A percentile compares a stretch with the other conserved stretches of the same genome.
Conservation (phyloP, 1,140 invertebrate genomes). For the Tetranychus urticae region DNA sequence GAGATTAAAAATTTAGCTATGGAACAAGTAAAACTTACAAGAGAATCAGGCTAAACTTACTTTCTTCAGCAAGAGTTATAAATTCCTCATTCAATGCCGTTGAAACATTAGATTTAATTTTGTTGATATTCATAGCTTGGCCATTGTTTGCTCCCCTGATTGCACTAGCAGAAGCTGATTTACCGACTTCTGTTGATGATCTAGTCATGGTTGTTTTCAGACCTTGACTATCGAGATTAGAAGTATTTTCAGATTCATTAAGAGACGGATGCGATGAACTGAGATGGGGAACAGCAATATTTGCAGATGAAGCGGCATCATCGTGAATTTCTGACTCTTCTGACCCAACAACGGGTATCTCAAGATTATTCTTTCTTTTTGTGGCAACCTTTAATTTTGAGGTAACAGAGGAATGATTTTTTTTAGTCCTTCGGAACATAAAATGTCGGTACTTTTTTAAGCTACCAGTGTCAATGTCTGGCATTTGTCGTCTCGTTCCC, state of each 20-base stretch:
- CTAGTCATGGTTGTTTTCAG: constrained; percentile 7
- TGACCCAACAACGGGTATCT: background rate
- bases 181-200: constrained; percentile 16
- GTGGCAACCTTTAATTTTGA: background rate
- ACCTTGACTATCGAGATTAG: background rate
- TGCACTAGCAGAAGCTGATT: background rate
- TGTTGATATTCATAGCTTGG: background rate
- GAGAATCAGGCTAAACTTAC: constrained; percentile 10
- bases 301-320: background rate
- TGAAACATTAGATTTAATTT: background rate
- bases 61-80: constrained; percentile 36
- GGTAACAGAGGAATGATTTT: constrained; percentile 4
- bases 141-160: background rate
- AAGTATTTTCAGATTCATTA: background rate
- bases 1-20: background rate
- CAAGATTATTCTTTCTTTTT: constrained; percentile 1
- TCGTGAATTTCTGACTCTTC: background rate
- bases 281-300: background rate
- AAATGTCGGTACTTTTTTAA: constrained; percentile 41
- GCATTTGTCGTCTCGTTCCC: constrained; percentile 1
- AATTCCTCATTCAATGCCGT: constrained; percentile 31
- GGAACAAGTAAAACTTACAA: background rate
- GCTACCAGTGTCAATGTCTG: constrained; percentile 29
- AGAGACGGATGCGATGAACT: constrained; percentile 26
- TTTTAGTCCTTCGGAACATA: constrained; percentile 38